These are phyloP conservation scores for Peromyscus leucopus DNA, from an alignment of 2,113 vertebrate genomes.

Conservation along the genomic window DNA sequence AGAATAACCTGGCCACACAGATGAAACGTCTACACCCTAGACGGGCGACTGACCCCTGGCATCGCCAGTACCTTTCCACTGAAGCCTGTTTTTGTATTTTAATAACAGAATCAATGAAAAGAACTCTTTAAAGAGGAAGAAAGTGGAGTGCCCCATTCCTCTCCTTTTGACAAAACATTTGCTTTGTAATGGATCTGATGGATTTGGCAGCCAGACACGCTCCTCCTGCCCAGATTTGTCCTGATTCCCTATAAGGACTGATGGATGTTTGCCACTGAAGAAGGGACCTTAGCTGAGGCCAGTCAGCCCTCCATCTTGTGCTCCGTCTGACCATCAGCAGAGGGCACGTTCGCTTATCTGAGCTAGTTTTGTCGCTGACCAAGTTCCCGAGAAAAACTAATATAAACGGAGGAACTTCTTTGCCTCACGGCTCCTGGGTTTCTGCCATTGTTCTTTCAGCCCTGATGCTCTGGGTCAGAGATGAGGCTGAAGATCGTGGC, in stretches of 20 bases:
- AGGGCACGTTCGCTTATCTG: background rate
- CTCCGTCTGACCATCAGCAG: background rate
- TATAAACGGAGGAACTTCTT: background rate
- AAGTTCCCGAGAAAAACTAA: background rate
- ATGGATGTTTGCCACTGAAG: background rate
- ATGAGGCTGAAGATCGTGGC: background rate
- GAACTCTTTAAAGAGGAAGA: conserved; percentile 59
- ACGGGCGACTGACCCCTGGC: conserved; percentile 28
- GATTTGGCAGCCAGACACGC: conserved; percentile 43
- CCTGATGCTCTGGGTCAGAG: background rate
- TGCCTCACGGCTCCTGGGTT: background rate
- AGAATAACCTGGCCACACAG: conserved; percentile 49
- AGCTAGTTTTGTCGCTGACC: background rate
- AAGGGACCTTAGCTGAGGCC: background rate
- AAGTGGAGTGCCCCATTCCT: conserved; percentile 65
- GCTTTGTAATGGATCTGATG: conserved; percentile 72
- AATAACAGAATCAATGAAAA: conserved; percentile 50
- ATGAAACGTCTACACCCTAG: background rate
- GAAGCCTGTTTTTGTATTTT: conserved; percentile 42
- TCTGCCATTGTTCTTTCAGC: background rate
- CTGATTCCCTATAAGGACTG: background rate
- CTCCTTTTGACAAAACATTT: conserved; percentile 75
- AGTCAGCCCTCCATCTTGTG: background rate
- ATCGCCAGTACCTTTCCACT: conserved; percentile 1
- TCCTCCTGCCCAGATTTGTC: conserved; percentile 30